Conservation (phyloP, 2,113 vertebrate species). For the Caloenas nicobarica region DNA sequence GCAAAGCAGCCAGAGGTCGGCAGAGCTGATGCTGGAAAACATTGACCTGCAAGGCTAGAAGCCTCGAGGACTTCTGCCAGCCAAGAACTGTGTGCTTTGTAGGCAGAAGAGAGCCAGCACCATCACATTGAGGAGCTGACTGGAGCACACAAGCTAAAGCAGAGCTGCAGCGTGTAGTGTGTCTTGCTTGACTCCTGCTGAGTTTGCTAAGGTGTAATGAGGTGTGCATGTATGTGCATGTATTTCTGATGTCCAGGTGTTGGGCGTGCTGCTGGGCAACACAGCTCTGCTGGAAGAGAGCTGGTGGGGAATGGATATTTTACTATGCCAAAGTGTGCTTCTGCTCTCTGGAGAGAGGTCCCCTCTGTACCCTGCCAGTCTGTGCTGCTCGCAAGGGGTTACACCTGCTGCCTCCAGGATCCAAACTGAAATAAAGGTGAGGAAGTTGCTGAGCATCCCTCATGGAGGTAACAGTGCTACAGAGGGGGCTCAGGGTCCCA, state of each 20-base stretch:
- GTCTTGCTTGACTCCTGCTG: neutral
- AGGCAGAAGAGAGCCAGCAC: neutral
- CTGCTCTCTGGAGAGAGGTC: neutral
- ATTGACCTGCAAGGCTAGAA: neutral
- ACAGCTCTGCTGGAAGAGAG: neutral
- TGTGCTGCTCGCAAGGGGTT: fast-evolving
- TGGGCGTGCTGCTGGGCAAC: neutral
- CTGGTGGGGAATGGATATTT: neutral
- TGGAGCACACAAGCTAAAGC: neutral
- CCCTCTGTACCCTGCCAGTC: neutral
- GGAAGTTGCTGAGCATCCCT: neutral
- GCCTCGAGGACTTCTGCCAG: neutral
- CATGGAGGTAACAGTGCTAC: neutral
- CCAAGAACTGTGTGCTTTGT: neutral
- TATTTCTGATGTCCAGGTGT: neutral
- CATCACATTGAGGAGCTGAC: neutral
- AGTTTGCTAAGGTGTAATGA: neutral
- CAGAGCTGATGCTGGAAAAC: neutral
- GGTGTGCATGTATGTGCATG: neutral
- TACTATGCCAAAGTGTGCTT: neutral
- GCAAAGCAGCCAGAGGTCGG: neutral
- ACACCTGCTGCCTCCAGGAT: neutral
- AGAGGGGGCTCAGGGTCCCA: fast-evolving
- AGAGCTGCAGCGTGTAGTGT: neutral
- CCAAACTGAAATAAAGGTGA: neutral